Evolutionary conservation across 2,797 vertebrate genomes (phyloP).

Genomic region (Aldrovandia affinis): DNA sequence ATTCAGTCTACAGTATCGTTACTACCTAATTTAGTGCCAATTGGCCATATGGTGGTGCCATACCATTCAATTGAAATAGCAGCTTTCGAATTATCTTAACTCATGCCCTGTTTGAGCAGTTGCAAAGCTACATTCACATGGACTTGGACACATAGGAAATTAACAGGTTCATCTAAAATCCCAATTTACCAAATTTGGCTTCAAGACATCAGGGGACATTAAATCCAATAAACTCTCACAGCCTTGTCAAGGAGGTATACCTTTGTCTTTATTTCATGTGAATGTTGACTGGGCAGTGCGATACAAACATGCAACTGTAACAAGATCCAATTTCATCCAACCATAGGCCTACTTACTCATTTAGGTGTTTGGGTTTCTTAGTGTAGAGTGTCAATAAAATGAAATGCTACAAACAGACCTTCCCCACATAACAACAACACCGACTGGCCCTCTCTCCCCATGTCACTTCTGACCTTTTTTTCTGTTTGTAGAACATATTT

Average conservation of each 20-base stretch:
- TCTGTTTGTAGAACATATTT: conserved; percentile 73
- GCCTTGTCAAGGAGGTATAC: conserved; percentile 14
- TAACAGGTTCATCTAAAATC: too few relatives aligned
- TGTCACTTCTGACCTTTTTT: conserved; percentile 74
- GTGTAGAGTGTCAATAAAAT: conserved; percentile 53
- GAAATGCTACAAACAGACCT: conserved; percentile 40
- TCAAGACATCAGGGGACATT: too few relatives aligned
- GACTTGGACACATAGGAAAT: too few relatives aligned
- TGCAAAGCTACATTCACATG: too few relatives aligned
- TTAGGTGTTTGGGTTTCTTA: conserved; percentile 31
- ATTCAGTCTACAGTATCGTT: too few relatives aligned
- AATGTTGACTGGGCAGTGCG: background rate
- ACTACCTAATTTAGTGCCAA: too few relatives aligned
- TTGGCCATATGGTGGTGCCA: too few relatives aligned
- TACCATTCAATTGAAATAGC: too few relatives aligned
- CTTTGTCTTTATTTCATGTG: conserved; percentile 11
- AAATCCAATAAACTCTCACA: background rate
- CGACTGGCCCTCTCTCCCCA: conserved; percentile 59
- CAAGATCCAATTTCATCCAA: conserved; percentile 9
- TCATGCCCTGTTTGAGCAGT: too few relatives aligned
- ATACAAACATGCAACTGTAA: background rate
- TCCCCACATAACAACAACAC: conserved; percentile 50
- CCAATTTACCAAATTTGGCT: too few relatives aligned
- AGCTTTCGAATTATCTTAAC: too few relatives aligned
- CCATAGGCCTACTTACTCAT: conserved; percentile 28